Conservation (phyloP, 2,113 vertebrate genomes). For the Nicator chloris region DNA sequence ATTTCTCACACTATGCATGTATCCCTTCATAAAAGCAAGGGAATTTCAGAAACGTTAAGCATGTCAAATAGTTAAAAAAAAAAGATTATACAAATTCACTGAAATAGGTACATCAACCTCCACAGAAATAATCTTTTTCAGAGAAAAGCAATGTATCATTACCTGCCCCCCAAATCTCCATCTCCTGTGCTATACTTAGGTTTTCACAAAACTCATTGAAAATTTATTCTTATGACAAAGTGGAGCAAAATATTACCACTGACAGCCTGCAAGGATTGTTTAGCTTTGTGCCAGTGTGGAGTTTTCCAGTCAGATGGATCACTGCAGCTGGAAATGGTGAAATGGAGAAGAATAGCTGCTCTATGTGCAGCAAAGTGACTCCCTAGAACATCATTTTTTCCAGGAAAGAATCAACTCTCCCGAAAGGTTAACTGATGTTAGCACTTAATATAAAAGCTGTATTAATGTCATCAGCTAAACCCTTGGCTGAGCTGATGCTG, state of each 20-base stretch:
- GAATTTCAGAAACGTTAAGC: neutral
- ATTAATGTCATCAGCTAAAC: neutral
- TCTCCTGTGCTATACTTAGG: neutral
- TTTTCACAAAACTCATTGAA: neutral
- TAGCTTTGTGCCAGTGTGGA: neutral
- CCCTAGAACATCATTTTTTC: neutral
- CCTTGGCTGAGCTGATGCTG: neutral
- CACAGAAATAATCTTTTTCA: neutral
- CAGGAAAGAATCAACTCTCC: neutral
- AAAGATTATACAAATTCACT: neutral
- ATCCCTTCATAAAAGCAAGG: neutral
- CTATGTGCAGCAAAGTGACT: neutral
- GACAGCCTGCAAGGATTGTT: neutral
- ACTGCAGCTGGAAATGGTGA: neutral
- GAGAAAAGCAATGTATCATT: neutral
- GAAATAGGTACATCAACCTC: neutral
- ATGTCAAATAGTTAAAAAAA: neutral
- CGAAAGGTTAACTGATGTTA: neutral
- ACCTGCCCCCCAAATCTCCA: neutral
- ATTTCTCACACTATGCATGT: neutral
- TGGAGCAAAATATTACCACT: neutral
- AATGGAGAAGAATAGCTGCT: neutral
- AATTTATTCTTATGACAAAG: neutral
- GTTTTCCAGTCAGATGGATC: neutral
- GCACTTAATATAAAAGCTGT: neutral